Evolutionary conservation across 1,140 invertebrate genomes (phyloP), one percentile per base, ranked within the genome.

Genomic region (Dendroctonus valens): DNA sequence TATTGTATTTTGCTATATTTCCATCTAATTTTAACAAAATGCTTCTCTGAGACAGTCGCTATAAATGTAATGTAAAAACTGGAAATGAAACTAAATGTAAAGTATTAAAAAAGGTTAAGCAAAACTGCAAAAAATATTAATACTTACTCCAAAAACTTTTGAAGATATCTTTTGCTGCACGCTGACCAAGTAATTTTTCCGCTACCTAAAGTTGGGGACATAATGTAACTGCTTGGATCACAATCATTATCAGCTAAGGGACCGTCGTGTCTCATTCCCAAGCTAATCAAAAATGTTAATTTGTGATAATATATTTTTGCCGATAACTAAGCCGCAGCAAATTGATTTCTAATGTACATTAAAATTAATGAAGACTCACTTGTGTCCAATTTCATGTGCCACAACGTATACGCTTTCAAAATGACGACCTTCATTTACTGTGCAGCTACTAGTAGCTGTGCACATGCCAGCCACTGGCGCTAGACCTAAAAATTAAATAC

Each of bases 261-360:
- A 7, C 86, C 86, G 75, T 88, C 86, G 69, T 88, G 86, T 50
- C 86, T 77, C 86, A 88, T 88, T 38, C 86, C 86, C 54, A 88
- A 75, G 76, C 85, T 85, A 68, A 59, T 77, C 75, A 14, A 72
- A 44, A 64, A 54, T 8, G 7, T 64, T 54, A 54, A 44, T 44
- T 38, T 2, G 26, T 8, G n/a, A 14, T 48, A 15, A 46, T 49
- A 26, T 49, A 26, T 60, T 61, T 50, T 49, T 38, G 7, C 44
- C 40, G 6, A 42, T n/a, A n/a, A n/a, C n/a, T n/a, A n/a, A n/a
- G n/a, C n/a, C n/a, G n/a, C n/a, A n/a, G n/a, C n/a, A n/a, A n/a
- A n/a, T n/a, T n/a, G n/a, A 5, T 42, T 59, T 46, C n/a, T 46
- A 46, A 55, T 41, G 41, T 42, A 39, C 59, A 65, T 65, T 40